phyloP scores from a whole-genome alignment of 1,140 invertebrate species.

The Bombus sylvicola region DNA sequence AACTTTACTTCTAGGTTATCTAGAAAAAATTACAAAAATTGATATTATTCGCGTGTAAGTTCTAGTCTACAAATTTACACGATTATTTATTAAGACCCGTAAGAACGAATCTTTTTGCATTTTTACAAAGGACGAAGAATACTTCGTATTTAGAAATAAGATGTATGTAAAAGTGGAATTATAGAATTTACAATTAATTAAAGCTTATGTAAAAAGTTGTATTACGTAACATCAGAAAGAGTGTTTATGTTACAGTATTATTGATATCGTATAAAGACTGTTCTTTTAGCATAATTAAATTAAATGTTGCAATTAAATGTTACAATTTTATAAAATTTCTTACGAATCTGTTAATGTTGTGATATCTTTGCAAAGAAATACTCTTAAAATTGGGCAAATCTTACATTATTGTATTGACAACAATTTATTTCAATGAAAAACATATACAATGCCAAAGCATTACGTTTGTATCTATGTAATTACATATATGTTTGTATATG shows the following conservation, averaged over 20 bases:
- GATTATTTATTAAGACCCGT: background rate
- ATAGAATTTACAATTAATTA: background rate
- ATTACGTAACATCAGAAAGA: background rate
- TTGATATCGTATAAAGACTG: background rate
- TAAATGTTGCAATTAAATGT: background rate
- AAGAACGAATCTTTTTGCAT: slow-evolving; percentile 17
- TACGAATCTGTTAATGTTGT: background rate
- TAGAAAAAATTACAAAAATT: slow-evolving; percentile 40
- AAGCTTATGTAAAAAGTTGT: background rate
- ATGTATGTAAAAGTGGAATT: background rate
- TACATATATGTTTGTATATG: background rate
- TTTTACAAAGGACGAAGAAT: slow-evolving; percentile 4
- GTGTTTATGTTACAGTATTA: slow-evolving; percentile 19
- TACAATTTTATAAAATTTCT: slow-evolving; percentile 16
- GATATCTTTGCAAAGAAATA: background rate
- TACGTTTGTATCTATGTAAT: slow-evolving; percentile 21
- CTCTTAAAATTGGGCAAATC: background rate
- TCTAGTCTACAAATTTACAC: slow-evolving; percentile 35
- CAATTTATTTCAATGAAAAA: background rate
- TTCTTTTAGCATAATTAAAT: background rate
- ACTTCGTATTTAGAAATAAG: background rate
- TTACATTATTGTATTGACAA: background rate
- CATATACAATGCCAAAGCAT: background rate
- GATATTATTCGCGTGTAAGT: slow-evolving; percentile 39
- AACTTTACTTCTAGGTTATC: slow-evolving; percentile 42